Base-by-base conservation (phyloP, 2,113 vertebrate genomes). In the Dermatemys mawii region DNA sequence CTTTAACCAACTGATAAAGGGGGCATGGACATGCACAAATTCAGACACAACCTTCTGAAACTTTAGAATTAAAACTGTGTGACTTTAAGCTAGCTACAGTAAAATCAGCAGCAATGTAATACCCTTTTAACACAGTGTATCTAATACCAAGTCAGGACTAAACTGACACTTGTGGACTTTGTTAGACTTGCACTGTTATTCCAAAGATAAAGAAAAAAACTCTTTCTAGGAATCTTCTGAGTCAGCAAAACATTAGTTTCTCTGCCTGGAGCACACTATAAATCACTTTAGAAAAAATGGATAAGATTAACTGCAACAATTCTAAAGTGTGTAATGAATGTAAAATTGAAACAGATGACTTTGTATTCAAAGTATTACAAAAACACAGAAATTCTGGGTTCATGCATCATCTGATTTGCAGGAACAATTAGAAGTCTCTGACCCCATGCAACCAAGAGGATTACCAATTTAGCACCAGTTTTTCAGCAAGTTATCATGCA, bases 11-110 rank as follows among this genome's bases (percentile, higher is more conserved):
- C 27, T 44, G 19, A 2, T 41, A 86, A 73, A 51, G 12, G 48
- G 2, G 0, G 1, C 0, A 0, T 49, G 2, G 0, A 1, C 0
- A 0, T 49, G 78, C 49, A 88, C 13, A 60, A 48, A 73, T 82
- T 92, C 41, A 81, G 67, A 92, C 90, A 89, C 87, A 38, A 0
- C 49, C 5, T 85, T 8, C 54, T 83, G 83, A 10, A 81, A 84
- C 29, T 11, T 49, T 51, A 46, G 17, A 14, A 50, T 93, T 90
- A 76, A 55, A 93, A 84, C 8, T 51, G 51, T 94, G 87, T 78
- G 51, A 0, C 35, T 81, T 92, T 90, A 89, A n/a, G 13, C 27
- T 93, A 86, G 1, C 41, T 54, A 53, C 21, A 83, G 9, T 21
- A 26, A 95, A 84, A 57, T 63, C 5, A 29, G 55, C 7, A 50